Evolutionary conservation across 2,888 invertebrate species (phyloP), one percentile per base, ranked within the genome.

Genomic region (Scotopteryx bipunctaria): DNA sequence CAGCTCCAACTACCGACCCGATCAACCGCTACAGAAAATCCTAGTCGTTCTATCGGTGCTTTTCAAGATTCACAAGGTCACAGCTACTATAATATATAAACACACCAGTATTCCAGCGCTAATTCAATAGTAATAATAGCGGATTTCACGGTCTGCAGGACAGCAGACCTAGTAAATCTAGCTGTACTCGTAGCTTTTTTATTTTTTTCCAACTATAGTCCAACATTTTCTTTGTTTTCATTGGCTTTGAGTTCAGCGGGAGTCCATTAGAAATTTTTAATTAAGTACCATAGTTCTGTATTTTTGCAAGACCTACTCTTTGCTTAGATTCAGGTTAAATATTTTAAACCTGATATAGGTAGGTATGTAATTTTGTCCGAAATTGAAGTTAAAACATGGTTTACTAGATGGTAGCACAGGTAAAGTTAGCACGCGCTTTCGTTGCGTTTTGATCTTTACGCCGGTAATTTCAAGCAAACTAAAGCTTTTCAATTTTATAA

Each of bases 91-190:
- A 43, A 49, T 49, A 38, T 21, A 43, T 41, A 27, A 35, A 47
- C 33, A 46, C 49, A 53, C 33, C 45, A 43, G 14, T 45, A 29
- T 33, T n/a, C 50, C 32, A 41, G 66, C 65, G 66, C 59, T 73
- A 73, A 79, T 76, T 79, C 71, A 74, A 75, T 73, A 73, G 67
- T 64, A 69, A 63, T 69, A 42, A 68, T 70, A 70, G 67, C 69
- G 55, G 67, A 78, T 81, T 80, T 81, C 69, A 82, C 75, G 78
- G 75, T 77, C 64, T 59, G 59, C 63, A 64, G 63, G 66, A 69
- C 63, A 67, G 57, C 50, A 54, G 58, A 53, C 66, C 55, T 72
- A 74, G 69, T 71, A 33, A 56, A 55, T 65, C 48, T 75, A 76
- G 73, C 74, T 67, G 74, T 78, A 77, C 59, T 66, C 43, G 50